Conservation (phyloP, 2,113 vertebrate species). For the Hyla sarda region DNA sequence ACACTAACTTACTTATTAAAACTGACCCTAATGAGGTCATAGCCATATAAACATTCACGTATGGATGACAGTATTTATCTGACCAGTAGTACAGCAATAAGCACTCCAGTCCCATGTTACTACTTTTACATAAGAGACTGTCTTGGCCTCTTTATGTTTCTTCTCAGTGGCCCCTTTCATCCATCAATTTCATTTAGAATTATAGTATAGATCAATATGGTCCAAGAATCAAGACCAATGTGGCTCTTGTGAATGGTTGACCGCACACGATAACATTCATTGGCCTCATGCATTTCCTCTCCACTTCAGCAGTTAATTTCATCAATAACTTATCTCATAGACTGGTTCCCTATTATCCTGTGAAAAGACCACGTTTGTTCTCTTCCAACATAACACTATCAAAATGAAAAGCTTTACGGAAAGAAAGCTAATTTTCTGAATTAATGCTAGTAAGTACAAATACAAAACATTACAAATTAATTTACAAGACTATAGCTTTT, state of each 20-base stretch:
- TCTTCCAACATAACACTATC: constrained; percentile 67
- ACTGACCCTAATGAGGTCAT: too few relatives aligned
- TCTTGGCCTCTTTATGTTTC: constrained; percentile 87
- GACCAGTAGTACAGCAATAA: not conserved
- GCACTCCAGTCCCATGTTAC: constrained; percentile 74
- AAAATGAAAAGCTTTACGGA: constrained; percentile 58
- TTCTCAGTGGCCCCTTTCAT: constrained; percentile 88
- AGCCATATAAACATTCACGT: not conserved
- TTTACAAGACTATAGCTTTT: not conserved
- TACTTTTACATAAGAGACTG: constrained; percentile 83
- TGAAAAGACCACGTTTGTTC: constrained; percentile 63
- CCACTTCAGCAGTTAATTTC: constrained; percentile 75
- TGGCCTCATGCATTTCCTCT: constrained; percentile 74
- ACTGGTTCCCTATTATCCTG: constrained; percentile 68
- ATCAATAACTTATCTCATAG: constrained; percentile 75
- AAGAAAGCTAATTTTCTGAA: not conserved
- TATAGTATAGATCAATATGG: constrained; percentile 89
- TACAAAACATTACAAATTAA: not conserved
- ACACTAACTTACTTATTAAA: too few relatives aligned
- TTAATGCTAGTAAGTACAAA: not conserved
- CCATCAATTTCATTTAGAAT: constrained; percentile 94
- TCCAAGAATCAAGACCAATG: constrained; percentile 87
- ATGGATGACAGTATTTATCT: not conserved
- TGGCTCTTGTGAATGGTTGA: constrained; percentile 71
- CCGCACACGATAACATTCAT: constrained; percentile 72